Evolutionary conservation across 2,797 vertebrate genomes (phyloP), one percentile per base, ranked within the genome.

Genomic region (Malurus splendens): DNA sequence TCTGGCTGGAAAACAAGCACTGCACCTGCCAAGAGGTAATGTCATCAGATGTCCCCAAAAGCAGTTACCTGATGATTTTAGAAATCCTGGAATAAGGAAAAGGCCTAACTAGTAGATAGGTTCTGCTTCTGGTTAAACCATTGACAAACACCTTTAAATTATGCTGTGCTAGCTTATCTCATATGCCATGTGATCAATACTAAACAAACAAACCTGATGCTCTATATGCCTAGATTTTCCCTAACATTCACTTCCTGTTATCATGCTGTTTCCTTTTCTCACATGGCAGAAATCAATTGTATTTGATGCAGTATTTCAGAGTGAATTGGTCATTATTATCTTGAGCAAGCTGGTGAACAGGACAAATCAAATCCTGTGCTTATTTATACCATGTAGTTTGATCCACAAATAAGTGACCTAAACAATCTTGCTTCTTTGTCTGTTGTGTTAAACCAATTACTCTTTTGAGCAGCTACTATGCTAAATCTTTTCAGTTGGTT

Each of bases 1-100:
- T 64, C 81, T 83, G 68, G 48, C 87, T 87, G 15, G 79, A 88
- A 90, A 85, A 89, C 82, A 92, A 88, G 83, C 68, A 71, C 14
- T 0, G 0, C 9, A 7, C 33, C 45, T 75, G 70, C 59, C 24
- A 72, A 79, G 57, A 91, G 24, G 12, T 65, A 68, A 44, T 8
- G 10, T 59, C 81, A 65, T 59, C 0, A 0, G 27, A 25, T 76
- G 64, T 24, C 47, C 30, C 24, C 65, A 76, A 54, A 85, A 52
- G 28, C 13, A 3, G 25, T 44, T 82, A 57, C 50, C 30, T 64
- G 44, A 4, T 61, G 60, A 47, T 72, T 91, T 79, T 2, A 80
- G 77, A 93, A 60, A 38, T 30, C 19, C n/a, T 44, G 51, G 28
- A n/a, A 71, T 44, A 68, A 60, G 50, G 25, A 62, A 72, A 64